Evolutionary conservation across 2,888 invertebrate genomes (phyloP).

Genomic region (Mythimna loreyi): DNA sequence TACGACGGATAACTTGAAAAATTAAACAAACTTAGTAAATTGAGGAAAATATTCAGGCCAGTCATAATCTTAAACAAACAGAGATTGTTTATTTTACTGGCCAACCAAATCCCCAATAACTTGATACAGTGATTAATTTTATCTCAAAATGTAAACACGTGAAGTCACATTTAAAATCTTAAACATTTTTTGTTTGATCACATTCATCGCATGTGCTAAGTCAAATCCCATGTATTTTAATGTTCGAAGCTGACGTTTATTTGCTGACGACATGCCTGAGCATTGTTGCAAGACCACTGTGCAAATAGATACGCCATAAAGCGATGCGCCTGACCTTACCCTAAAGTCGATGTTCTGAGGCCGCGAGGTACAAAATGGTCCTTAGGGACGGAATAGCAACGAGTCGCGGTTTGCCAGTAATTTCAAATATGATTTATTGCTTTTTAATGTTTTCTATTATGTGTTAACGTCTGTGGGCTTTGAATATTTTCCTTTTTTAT

Average conservation of each 20-base stretch:
- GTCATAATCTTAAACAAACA: conserved; percentile 40
- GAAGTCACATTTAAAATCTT: conserved; percentile 46
- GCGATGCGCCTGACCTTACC: conserved; percentile 57
- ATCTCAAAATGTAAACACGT: conserved; percentile 44
- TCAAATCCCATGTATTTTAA: conserved; percentile 74
- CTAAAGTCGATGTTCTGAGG: conserved; percentile 32
- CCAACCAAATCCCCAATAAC: conserved; percentile 18
- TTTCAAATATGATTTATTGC: conserved; percentile 55
- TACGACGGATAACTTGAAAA: conserved; percentile 33
- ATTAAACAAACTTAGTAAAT: conserved; percentile 35
- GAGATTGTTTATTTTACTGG: conserved; percentile 26
- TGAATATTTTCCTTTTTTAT: conserved; percentile 5
- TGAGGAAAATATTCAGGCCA: conserved; percentile 50
- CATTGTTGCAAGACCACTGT: conserved; percentile 79
- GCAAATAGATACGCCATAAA: conserved; percentile 76
- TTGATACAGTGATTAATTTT: conserved; percentile 53
- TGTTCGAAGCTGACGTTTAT: conserved; percentile 69
- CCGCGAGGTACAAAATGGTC: conserved; percentile 32
- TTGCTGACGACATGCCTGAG: conserved; percentile 79
- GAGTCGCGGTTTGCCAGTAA: conserved; percentile 46
- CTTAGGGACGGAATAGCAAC: conserved; percentile 15
- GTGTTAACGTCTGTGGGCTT: conserved; percentile 5
- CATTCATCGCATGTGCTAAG: conserved; percentile 70
- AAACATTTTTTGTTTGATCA: conserved; percentile 65
- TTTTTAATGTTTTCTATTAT: conserved; percentile 49